phyloP scores from a whole-genome alignment of 1,140 invertebrate genomes.

The Orchestia grillus region DNA sequence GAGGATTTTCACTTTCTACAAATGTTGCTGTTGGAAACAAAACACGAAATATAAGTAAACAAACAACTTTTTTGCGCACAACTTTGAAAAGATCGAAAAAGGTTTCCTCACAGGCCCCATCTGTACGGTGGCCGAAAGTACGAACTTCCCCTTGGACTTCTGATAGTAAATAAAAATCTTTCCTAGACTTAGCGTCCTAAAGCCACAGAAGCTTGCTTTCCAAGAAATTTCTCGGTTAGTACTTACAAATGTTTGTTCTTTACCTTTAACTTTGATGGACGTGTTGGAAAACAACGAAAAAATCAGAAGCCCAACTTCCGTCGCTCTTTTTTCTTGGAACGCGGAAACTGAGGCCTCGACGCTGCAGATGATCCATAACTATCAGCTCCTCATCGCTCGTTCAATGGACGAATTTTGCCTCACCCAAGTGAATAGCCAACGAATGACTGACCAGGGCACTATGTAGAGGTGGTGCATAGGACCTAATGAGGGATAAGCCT shows the following conservation, averaged over 20 bases:
- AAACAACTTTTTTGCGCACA: neutral
- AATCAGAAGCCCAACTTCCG: neutral
- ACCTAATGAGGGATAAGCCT: slow-evolving; percentile 56
- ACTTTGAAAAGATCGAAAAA: neutral
- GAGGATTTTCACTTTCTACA: neutral
- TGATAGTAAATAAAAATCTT: neutral
- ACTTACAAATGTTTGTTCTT: neutral
- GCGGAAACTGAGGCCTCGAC: neutral
- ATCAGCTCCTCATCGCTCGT: neutral
- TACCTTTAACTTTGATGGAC: neutral
- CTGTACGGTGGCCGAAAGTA: neutral
- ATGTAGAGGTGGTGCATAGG: slow-evolving; percentile 26
- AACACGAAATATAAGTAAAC: neutral
- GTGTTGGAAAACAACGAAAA: neutral
- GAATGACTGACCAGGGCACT: neutral
- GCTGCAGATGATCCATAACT: neutral
- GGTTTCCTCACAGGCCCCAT: neutral
- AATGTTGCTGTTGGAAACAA: neutral
- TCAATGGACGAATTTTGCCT: neutral
- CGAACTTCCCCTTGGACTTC: neutral
- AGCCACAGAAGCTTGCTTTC: neutral
- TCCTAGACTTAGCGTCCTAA: neutral
- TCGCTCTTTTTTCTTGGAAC: neutral
- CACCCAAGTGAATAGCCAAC: neutral
- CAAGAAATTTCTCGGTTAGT: neutral